Evolutionary conservation across 2,797 vertebrate genomes (phyloP).

Genomic region (Pangasius krempfi): DNA sequence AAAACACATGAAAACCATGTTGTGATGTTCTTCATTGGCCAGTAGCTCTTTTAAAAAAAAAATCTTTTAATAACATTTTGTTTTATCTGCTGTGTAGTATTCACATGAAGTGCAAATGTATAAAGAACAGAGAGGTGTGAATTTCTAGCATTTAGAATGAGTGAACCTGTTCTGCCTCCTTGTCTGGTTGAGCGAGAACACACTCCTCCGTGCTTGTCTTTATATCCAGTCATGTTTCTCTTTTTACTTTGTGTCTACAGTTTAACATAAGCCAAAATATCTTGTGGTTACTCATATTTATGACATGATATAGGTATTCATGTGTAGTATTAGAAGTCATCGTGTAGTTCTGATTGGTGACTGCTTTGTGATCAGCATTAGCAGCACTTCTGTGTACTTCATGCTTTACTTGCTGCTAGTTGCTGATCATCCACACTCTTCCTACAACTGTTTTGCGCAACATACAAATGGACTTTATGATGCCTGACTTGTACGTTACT

Average conservation of each 20-base stretch:
- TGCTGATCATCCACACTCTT: not conserved
- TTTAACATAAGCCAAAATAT: not conserved
- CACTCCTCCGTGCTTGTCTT: no score
- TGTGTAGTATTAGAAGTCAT: not conserved
- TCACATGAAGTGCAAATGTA: not conserved
- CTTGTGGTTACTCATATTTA: not conserved
- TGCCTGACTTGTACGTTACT: not conserved
- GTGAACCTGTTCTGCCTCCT: constrained; percentile 21
- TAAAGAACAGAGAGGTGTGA: not conserved
- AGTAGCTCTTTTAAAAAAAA: not conserved
- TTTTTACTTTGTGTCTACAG: not conserved
- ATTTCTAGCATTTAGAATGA: not conserved
- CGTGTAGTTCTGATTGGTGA: not conserved
- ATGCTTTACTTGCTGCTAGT: not conserved
- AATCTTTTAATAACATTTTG: not conserved
- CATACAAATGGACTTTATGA: not conserved
- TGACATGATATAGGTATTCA: not conserved
- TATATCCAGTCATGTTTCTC: not conserved
- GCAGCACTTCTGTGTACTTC: not conserved
- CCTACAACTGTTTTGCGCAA: not conserved
- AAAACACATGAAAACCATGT: not conserved
- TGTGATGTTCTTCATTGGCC: not conserved
- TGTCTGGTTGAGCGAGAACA: constrained; percentile 2
- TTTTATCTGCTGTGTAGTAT: not conserved
- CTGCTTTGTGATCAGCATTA: not conserved